These are phyloP conservation scores for Amphiura filiformis DNA, from an alignment of 35 echinoderm and acorn worm genomes.

Conservation along the genomic window DNA sequence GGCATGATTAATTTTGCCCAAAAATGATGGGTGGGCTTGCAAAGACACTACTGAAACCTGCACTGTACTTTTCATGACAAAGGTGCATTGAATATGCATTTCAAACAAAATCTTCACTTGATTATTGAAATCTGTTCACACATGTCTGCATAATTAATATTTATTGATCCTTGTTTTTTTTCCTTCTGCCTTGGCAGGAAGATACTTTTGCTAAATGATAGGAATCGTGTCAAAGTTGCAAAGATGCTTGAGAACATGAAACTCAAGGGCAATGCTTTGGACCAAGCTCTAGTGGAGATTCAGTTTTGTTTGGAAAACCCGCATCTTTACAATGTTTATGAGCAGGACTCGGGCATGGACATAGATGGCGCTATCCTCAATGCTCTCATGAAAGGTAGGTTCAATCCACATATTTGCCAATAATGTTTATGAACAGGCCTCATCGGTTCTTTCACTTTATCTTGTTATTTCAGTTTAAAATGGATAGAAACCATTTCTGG, in stretches of 20 bases:
- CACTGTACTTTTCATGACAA: too few species aligned
- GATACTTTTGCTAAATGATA: constrained; percentile 52
- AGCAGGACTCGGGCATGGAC: constrained; percentile 57
- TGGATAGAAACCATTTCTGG: too few species aligned
- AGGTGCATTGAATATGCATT: too few species aligned
- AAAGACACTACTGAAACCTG: too few species aligned
- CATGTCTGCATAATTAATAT: too few species aligned
- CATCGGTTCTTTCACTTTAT: background rate
- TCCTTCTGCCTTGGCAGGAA: too few species aligned
- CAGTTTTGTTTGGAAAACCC: constrained; percentile 61
- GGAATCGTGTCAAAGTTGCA: constrained; percentile 33
- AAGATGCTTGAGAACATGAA: constrained; percentile 54
- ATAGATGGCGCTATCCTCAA: constrained; percentile 91
- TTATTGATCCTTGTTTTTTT: constrained; percentile 24
- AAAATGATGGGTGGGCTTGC: too few species aligned
- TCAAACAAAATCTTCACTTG: too few species aligned
- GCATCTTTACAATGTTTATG: constrained; percentile 88
- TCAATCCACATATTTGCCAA: background rate
- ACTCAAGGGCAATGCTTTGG: constrained; percentile 62
- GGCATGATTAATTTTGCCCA: too few species aligned
- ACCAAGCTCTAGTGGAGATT: constrained; percentile 65
- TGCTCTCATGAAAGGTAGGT: constrained; percentile 87
- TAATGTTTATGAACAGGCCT: background rate
- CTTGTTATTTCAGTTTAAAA: too few species aligned
- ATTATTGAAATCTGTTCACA: too few species aligned